A percentile compares a stretch with the other conserved stretches of the same genome.
phyloP scores from a whole-genome alignment of 2,888 invertebrate genomes.

The Apodemia duryi region DNA sequence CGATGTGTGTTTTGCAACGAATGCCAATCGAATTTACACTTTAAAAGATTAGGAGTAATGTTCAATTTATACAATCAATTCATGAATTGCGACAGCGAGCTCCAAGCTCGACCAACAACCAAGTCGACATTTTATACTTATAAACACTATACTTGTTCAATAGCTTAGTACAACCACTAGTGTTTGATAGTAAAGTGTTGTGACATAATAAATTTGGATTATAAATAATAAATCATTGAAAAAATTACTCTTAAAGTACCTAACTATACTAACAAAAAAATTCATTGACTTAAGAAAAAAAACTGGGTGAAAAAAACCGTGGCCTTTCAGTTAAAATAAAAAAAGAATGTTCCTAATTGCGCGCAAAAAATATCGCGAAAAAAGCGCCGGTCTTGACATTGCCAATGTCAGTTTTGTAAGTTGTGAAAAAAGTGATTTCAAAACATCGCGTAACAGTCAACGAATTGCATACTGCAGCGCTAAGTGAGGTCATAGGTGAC shows the following conservation, averaged over 20 bases:
- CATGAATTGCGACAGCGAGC: slow-evolving; percentile 58
- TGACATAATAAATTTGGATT: slow-evolving; percentile 21
- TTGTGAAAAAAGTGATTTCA: slow-evolving; percentile 27
- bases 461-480: slow-evolving; percentile 17
- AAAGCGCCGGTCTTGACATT: slow-evolving; percentile 20
- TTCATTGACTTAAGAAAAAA: not conserved
- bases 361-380: slow-evolving; percentile 17
- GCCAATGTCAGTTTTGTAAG: slow-evolving; percentile 19
- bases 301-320: too few species aligned
- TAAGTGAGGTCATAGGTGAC: slow-evolving; percentile 46
- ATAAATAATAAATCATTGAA: not conserved
- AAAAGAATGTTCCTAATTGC: slow-evolving; percentile 16
- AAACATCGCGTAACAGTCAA: slow-evolving; percentile 18
- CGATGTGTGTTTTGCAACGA: slow-evolving; percentile 36
- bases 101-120: slow-evolving; percentile 34
- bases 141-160: slow-evolving; percentile 67
- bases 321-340: not conserved
- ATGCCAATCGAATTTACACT: slow-evolving; percentile 37
- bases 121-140: slow-evolving; percentile 69
- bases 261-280: too few species aligned
- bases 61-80: slow-evolving; percentile 34
- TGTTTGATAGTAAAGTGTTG: slow-evolving; percentile 66
- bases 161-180: slow-evolving; percentile 64
- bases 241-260: not conserved
- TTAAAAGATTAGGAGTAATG: slow-evolving; percentile 27